These are phyloP conservation scores for Atractosteus spatula DNA, from an alignment of 2,113 vertebrate genomes.

Conservation along the genomic window DNA sequence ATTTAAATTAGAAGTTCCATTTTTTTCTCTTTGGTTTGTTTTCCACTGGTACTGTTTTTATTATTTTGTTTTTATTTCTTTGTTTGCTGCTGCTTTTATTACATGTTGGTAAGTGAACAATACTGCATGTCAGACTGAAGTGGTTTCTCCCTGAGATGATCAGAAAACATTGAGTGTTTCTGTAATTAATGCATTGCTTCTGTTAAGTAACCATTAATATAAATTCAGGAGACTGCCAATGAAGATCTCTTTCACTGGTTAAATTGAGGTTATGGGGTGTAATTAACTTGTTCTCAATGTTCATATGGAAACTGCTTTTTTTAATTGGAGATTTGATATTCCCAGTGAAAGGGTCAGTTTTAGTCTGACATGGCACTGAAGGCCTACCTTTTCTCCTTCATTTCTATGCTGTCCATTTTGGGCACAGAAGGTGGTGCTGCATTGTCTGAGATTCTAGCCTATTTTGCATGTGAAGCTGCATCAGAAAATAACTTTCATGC, in stretches of 20 bases:
- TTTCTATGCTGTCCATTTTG: slow-evolving; percentile 25
- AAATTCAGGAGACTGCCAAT: slow-evolving; percentile 39
- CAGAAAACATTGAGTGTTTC: slow-evolving; percentile 38
- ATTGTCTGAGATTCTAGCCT: slow-evolving; percentile 7
- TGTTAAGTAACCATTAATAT: slow-evolving; percentile 52
- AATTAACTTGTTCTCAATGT: background rate
- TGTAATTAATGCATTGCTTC: slow-evolving; percentile 51
- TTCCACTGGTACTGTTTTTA: slow-evolving; percentile 49
- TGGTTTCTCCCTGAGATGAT: slow-evolving; percentile 60
- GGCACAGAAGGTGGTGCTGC: background rate
- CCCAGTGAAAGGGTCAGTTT: slow-evolving; percentile 65
- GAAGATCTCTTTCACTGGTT: slow-evolving; percentile 70
- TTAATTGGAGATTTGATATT: slow-evolving; percentile 15
- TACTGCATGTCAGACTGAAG: slow-evolving; percentile 75
- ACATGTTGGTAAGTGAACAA: slow-evolving; percentile 76
- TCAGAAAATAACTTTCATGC: slow-evolving; percentile 50
- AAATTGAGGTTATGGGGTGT: background rate
- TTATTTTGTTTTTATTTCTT: slow-evolving; percentile 71
- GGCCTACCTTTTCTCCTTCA: too few relatives aligned
- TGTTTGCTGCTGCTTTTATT: slow-evolving; percentile 75
- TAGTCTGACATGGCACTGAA: slow-evolving; percentile 20
- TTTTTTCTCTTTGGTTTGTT: slow-evolving; percentile 16
- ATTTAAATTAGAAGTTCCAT: slow-evolving; percentile 29
- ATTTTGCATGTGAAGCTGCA: slow-evolving; percentile 65
- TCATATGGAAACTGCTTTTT: background rate